Conservation (phyloP, 2,797 vertebrate genomes). For the Acrocephalus scirpaceus region DNA sequence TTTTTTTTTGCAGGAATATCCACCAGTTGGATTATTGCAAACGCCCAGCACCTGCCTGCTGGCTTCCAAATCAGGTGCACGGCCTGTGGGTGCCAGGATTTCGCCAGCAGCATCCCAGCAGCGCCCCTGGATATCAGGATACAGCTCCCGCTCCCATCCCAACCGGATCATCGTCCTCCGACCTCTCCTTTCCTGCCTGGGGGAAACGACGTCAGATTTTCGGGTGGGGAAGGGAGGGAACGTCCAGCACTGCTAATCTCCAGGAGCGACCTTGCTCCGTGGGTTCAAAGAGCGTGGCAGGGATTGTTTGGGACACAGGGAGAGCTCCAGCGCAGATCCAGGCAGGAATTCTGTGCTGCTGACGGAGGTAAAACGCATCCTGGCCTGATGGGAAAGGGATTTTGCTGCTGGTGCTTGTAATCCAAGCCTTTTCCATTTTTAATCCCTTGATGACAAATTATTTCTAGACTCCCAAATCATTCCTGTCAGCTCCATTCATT, state of each 20-base stretch:
- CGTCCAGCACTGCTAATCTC: not conserved
- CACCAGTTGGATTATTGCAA: not conserved
- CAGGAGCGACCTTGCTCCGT: fast-evolving
- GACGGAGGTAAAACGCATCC: not conserved
- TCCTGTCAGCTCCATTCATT: not conserved
- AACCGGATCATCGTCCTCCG: not conserved
- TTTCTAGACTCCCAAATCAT: not conserved
- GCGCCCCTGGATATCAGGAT: not conserved
- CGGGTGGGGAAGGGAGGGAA: slow-evolving; percentile 39
- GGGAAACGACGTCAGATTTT: slow-evolving; percentile 22
- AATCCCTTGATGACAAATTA: slow-evolving; percentile 24
- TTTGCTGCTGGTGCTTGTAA: not conserved
- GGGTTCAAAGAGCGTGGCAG: slow-evolving; percentile 26
- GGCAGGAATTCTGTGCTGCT: not conserved
- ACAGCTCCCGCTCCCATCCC: not conserved
- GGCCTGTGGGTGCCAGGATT: fast-evolving
- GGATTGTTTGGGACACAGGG: not conserved
- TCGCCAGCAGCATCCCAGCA: not conserved
- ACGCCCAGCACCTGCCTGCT: not conserved
- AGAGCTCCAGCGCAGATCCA: not conserved
- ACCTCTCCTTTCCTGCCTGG: slow-evolving; percentile 3
- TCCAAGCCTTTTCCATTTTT: not conserved
- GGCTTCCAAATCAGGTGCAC: not conserved
- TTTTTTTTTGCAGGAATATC: not conserved
- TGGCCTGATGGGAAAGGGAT: not conserved